Evolutionary conservation across 2,797 vertebrate species (phyloP).

Genomic region (Chiropotes sagulatus): DNA sequence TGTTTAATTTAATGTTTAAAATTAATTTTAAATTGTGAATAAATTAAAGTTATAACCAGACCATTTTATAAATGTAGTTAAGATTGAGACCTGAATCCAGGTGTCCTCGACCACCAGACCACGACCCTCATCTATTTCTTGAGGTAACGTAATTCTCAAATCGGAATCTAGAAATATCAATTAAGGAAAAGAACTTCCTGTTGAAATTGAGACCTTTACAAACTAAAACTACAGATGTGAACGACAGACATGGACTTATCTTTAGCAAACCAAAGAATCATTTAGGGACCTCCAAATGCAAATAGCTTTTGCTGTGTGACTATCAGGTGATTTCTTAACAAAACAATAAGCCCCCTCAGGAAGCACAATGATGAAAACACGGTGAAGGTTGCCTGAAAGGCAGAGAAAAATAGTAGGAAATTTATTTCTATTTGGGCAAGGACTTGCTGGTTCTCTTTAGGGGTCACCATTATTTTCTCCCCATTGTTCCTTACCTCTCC

Average conservation of each 20-base stretch:
- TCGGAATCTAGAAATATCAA: background rate
- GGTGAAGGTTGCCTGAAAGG: background rate
- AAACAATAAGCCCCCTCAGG: background rate
- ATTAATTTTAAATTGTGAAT: conserved; percentile 1
- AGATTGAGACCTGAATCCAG: too few relatives aligned
- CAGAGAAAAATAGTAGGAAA: background rate
- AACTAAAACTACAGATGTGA: background rate
- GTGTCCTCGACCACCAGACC: background rate
- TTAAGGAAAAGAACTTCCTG: background rate
- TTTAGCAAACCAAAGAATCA: background rate
- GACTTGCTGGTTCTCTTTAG: background rate
- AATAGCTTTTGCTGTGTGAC: background rate
- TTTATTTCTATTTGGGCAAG: background rate
- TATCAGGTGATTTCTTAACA: background rate
- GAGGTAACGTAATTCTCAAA: conserved; percentile 10
- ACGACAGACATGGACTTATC: background rate
- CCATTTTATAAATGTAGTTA: background rate
- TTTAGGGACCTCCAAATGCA: background rate
- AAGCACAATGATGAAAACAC: background rate
- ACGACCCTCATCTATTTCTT: background rate
- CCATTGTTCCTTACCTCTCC: background rate
- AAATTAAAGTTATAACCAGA: background rate
- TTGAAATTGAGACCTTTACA: background rate
- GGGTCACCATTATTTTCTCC: background rate
- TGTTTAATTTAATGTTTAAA: background rate